These are phyloP conservation scores for Microcaecilia unicolor DNA, from an alignment of 2,797 vertebrate genomes.

Conservation along the genomic window DNA sequence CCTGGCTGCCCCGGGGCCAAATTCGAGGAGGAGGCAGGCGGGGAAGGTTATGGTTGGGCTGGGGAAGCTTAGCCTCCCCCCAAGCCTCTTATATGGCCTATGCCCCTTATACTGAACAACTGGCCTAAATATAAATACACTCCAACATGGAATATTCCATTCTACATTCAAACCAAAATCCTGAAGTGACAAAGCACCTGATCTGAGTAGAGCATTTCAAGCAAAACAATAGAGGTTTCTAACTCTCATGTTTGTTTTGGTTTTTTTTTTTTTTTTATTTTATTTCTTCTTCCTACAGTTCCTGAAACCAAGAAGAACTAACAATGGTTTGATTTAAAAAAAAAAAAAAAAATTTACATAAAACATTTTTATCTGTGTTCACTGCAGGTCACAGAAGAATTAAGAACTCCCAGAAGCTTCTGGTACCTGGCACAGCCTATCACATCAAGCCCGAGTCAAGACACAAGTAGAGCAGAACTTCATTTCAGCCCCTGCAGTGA, in stretches of 20 bases:
- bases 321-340: constrained; percentile 29
- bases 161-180: constrained; percentile 12
- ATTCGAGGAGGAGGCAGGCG: too few relatives aligned
- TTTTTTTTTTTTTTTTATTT: constrained; percentile 32
- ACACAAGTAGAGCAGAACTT: constrained; percentile 66
- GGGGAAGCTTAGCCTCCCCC: too few relatives aligned
- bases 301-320: constrained; percentile 30
- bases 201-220: constrained; percentile 15
- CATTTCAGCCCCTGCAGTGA: constrained; percentile 66
- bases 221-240: constrained; percentile 17
- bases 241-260: constrained; percentile 35
- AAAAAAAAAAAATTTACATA: constrained; percentile 36
- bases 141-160: constrained; percentile 13
- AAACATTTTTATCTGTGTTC: constrained; percentile 43
- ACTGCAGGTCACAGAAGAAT: constrained; percentile 41
- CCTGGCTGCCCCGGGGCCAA: too few relatives aligned
- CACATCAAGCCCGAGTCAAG: constrained; percentile 54
- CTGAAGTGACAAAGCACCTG: constrained; percentile 15
- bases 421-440: constrained; percentile 55
- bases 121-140: constrained; percentile 13
- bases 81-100: too few relatives aligned
- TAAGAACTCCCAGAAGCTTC: constrained; percentile 47
- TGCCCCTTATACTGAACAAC: constrained; percentile 28
- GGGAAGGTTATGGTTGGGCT: too few relatives aligned
- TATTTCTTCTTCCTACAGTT: too few relatives aligned